Base-by-base conservation (phyloP, 2,888 invertebrate species). In the Mechanitis mazaeus region DNA sequence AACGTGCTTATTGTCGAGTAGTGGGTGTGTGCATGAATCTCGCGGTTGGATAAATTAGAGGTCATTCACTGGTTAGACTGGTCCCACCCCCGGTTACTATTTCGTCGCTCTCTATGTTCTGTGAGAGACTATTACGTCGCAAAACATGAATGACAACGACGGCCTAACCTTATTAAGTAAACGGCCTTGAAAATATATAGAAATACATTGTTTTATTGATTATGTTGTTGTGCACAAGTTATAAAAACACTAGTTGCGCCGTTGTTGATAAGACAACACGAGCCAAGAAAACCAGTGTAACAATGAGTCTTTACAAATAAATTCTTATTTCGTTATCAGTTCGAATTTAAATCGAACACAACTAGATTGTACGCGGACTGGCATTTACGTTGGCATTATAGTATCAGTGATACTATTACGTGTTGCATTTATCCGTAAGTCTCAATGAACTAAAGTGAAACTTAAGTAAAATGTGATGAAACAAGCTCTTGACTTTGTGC, bases 21-120 rank as follows among this genome's bases (percentile, higher is more conserved):
- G 64, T 67, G 69, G 70, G 68, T 68, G 79, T 78, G 79, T 78
- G 77, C 73, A 72, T 62, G 75, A 74, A 69, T 70, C 76, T 77
- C 75, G 75, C 75, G 71, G 74, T 68, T 75, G 75, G 78, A 79
- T 80, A 81, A 76, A 79, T 80, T 78, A 84, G 85, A 86, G 88
- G 87, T 83, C 85, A 83, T 83, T 81, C 81, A 87, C 82, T 84
- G 85, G 84, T 87, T 83, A 77, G 81, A 83, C 84, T 77, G 78
- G 84, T 84, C 79, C 28, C 77, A 79, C 78, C 77, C 71, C 69
- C 70, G 64, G 68, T 79, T 76, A 74, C 76, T 72, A 72, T 70
- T 72, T 67, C 69, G 68, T 74, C 71, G 73, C 75, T 76, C 75
- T 74, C 75, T 73, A 75, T 71, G 69, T 66, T 68, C 71, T 9